Percentiles rank a stretch among this genome's conserved stretches.
Evolutionary conservation across 1,140 invertebrate genomes (phyloP).

Genomic region (Aphidius gifuensis): DNA sequence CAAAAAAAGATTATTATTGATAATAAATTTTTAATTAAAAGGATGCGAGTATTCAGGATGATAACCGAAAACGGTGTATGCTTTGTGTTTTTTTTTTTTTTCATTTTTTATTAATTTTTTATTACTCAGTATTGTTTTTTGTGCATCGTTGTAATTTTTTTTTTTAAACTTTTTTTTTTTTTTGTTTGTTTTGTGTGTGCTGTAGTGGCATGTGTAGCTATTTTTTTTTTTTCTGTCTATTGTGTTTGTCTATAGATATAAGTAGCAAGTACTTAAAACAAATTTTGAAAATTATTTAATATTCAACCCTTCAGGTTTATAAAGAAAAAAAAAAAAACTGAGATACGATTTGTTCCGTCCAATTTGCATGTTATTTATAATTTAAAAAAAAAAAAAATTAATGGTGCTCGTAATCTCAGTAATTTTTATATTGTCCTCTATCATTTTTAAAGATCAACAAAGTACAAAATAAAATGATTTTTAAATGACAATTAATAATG

Average conservation of each 20-base stretch:
- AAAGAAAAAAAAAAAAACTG: too few species aligned
- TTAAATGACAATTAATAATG: too few species aligned
- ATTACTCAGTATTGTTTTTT: slow-evolving; percentile 37
- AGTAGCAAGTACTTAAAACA: slow-evolving; percentile 33
- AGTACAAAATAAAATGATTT: too few species aligned
- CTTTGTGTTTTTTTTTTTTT: slow-evolving; percentile 28
- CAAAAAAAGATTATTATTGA: not conserved
- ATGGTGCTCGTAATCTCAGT: too few species aligned
- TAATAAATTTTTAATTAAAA: too few species aligned
- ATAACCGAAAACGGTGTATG: slow-evolving; percentile 35
- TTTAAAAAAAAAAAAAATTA: too few species aligned
- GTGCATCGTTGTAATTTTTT: slow-evolving; percentile 29
- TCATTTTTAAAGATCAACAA: too few species aligned
- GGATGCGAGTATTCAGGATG: slow-evolving; percentile 4
- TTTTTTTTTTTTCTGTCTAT: slow-evolving; percentile 27
- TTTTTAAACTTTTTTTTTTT: slow-evolving; percentile 12
- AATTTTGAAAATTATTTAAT: too few species aligned
- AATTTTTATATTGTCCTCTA: too few species aligned
- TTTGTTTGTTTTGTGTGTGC: slow-evolving; percentile 20
- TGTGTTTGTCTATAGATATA: slow-evolving; percentile 32
- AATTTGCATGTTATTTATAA: too few species aligned
- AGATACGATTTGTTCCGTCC: too few species aligned
- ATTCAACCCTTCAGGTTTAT: too few species aligned
- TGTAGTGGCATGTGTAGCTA: slow-evolving; percentile 47
- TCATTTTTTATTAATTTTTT: slow-evolving; percentile 19